Evolutionary conservation across 2,113 vertebrate species (phyloP).

Genomic region (Coryphaenoides rupestris): DNA sequence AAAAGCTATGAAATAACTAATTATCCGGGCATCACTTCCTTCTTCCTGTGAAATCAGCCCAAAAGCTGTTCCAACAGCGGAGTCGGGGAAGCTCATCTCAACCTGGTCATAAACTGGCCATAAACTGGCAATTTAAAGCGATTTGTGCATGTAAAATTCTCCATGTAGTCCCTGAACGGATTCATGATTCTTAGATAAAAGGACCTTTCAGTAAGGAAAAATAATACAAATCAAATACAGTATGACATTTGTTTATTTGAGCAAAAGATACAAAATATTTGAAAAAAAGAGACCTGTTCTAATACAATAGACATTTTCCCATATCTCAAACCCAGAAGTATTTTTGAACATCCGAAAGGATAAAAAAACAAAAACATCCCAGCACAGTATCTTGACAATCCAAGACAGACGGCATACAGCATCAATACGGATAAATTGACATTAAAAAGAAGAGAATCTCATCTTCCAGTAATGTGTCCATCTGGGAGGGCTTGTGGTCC

Average conservation of each 20-base stretch:
- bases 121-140: no score
- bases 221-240: background rate
- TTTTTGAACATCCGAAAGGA: constrained; percentile 4
- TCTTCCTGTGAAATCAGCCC: no score
- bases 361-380: background rate
- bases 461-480: constrained; percentile 6
- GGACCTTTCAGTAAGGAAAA: no score
- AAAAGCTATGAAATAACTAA: no score
- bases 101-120: no score
- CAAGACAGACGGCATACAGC: constrained; percentile 36
- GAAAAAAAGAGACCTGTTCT: constrained; percentile 18
- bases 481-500: constrained; percentile 6
- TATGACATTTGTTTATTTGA: constrained; percentile 48
- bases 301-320: background rate
- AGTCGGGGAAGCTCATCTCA: no score
- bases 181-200: no score
- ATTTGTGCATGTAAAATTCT: no score
- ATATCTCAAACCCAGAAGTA: background rate
- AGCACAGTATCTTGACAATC: constrained; percentile 21
- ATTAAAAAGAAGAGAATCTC: constrained; percentile 14
- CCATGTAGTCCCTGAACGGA: no score
- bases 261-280: constrained; percentile 51
- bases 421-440: constrained; percentile 15
- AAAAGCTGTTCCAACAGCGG: no score
- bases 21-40: no score